phyloP scores from a whole-genome alignment of 1,140 invertebrate species.

The Ditylenchus dipsaci region DNA sequence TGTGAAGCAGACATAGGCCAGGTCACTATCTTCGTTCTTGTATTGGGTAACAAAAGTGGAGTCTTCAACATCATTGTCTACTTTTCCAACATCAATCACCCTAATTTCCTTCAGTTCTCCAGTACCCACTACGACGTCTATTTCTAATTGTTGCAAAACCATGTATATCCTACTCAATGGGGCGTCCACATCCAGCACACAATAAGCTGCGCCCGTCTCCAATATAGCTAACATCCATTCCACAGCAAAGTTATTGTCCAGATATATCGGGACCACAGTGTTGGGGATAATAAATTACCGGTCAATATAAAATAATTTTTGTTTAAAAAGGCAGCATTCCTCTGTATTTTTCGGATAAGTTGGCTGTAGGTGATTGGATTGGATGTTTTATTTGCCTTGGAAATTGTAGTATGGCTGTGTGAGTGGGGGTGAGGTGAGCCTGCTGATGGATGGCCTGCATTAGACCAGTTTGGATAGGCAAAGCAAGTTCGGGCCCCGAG shows the following conservation, averaged over 20 bases:
- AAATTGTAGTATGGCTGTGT: background rate
- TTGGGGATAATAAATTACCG: background rate
- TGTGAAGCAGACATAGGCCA: slow-evolving; percentile 46
- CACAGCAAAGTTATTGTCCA: slow-evolving; percentile 1
- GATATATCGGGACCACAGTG: background rate
- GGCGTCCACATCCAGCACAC: background rate
- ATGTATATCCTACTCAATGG: background rate
- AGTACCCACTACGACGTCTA: background rate
- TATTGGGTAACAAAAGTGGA: background rate
- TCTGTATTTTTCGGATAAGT: background rate
- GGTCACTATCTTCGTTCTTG: background rate
- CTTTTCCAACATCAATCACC: background rate
- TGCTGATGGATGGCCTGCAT: slow-evolving; percentile 3
- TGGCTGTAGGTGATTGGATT: slow-evolving; percentile 6
- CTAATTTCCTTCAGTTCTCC: background rate
- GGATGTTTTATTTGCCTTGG: background rate
- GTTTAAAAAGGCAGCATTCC: background rate
- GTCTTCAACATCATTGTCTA: background rate
- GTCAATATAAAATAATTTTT: background rate
- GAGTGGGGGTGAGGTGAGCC: background rate
- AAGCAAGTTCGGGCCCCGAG: background rate
- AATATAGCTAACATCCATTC: slow-evolving; percentile 1
- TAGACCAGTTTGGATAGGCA: background rate
- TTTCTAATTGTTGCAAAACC: background rate
- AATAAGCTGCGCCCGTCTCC: background rate